Conservation (phyloP, 2,888 invertebrate genomes). For the Melanostoma mellinum region DNA sequence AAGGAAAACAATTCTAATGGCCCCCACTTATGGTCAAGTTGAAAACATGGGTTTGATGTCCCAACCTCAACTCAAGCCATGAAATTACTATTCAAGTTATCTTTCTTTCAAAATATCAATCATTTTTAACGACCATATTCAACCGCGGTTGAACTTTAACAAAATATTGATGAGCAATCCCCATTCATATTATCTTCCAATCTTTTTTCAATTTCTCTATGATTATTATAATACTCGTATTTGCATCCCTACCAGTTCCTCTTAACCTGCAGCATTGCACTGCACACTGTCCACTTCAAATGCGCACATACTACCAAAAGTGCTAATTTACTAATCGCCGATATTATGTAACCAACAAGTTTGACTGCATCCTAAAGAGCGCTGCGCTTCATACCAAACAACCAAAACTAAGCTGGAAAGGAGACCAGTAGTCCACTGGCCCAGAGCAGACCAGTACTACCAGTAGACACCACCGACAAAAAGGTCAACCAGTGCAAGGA, state of each 20-base stretch:
- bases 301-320: slow-evolving; percentile 25
- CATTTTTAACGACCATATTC: slow-evolving; percentile 12
- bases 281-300: slow-evolving; percentile 7
- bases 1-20: no score
- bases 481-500: slow-evolving; percentile 72
- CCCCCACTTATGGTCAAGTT: no score
- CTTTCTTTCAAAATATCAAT: slow-evolving; percentile 46
- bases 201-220: slow-evolving; percentile 42
- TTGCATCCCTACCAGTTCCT: not conserved
- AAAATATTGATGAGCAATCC: slow-evolving; percentile 46
- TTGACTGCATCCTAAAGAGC: slow-evolving; percentile 62
- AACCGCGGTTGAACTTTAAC: slow-evolving; percentile 63
- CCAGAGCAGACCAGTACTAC: slow-evolving; percentile 62
- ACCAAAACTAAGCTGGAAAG: slow-evolving; percentile 38
- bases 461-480: slow-evolving; percentile 58
- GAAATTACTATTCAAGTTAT: not conserved
- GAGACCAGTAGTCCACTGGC: slow-evolving; percentile 69
- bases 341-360: slow-evolving; percentile 70
- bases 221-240: slow-evolving; percentile 32
- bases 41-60: no score
- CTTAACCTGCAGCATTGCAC: slow-evolving; percentile 17
- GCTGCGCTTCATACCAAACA: slow-evolving; percentile 46
- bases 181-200: slow-evolving; percentile 44
- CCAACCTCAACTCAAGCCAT: not conserved
- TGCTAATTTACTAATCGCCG: slow-evolving; percentile 55